phyloP scores from a whole-genome alignment of 2,113 vertebrate species.

The Asarcornis scutulata region DNA sequence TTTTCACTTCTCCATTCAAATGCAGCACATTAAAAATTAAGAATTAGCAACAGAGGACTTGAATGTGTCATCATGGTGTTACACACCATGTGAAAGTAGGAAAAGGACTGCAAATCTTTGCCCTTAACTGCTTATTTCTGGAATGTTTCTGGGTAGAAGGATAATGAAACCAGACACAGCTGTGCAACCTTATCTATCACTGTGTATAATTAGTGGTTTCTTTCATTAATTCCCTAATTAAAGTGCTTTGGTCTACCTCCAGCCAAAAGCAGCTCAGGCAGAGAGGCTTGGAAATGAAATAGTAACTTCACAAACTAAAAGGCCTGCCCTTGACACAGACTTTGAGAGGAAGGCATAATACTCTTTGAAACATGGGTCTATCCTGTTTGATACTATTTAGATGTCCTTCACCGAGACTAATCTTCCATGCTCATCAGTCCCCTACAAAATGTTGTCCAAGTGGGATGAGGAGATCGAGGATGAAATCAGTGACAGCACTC shows the following conservation, averaged over 20 bases:
- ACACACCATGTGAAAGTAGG: background rate
- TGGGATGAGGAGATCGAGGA: background rate
- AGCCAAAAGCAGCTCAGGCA: background rate
- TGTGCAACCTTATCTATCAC: background rate
- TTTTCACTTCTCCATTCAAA: background rate
- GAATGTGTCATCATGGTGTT: background rate
- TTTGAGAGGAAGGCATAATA: background rate
- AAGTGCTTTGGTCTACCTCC: background rate
- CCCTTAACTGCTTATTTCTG: background rate
- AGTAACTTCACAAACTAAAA: background rate
- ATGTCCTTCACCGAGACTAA: background rate
- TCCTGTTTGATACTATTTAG: background rate
- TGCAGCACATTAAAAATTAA: background rate
- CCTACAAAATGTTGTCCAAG: background rate
- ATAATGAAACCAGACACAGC: background rate
- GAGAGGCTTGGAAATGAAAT: background rate
- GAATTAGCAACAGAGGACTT: background rate
- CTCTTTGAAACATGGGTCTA: background rate
- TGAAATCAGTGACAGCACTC: background rate
- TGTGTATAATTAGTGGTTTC: background rate
- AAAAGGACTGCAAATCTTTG: background rate
- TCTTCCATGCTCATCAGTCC: background rate
- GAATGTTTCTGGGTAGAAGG: background rate
- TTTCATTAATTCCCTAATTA: constrained; percentile 29
- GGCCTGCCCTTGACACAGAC: background rate